Conservation (phyloP, 2,797 vertebrate genomes). For the Dendrocincla fuliginosa region DNA sequence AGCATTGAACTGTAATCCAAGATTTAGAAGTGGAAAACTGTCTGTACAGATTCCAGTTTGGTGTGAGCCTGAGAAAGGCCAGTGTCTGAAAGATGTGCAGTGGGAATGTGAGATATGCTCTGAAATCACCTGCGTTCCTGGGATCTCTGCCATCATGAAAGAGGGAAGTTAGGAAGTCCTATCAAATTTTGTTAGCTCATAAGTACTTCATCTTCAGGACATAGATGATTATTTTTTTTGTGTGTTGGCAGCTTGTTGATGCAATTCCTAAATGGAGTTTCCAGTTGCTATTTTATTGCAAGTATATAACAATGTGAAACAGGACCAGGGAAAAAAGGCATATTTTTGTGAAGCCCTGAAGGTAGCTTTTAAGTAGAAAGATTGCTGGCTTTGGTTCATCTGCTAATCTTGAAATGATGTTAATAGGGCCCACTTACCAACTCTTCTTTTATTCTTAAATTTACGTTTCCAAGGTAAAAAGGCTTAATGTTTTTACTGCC, state of each 20-base stretch:
- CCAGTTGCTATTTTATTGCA: not conserved
- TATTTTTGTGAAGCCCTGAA: not conserved
- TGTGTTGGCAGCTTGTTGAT: not conserved
- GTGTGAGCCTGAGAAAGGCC: not conserved
- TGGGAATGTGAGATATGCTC: not conserved
- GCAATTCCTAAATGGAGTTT: not conserved
- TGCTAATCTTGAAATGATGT: not conserved
- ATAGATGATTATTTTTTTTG: not conserved
- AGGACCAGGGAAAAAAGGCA: not conserved
- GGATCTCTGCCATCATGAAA: not conserved
- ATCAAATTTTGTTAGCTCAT: not conserved
- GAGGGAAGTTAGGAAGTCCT: not conserved
- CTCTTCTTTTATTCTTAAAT: not conserved
- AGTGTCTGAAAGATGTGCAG: not conserved
- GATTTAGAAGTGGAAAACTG: not conserved
- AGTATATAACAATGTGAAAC: not conserved
- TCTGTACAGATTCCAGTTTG: not conserved
- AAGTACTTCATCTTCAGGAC: not conserved
- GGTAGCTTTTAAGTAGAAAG: not conserved
- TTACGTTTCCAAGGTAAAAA: not conserved
- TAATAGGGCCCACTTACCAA: not conserved
- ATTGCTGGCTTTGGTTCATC: not conserved
- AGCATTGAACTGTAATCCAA: not conserved
- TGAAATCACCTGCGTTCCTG: rapidly evolving
- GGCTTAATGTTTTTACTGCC: not conserved